Evolutionary conservation across 1,140 invertebrate species (phyloP).

Genomic region (Stenopsyche tienmushanensis): DNA sequence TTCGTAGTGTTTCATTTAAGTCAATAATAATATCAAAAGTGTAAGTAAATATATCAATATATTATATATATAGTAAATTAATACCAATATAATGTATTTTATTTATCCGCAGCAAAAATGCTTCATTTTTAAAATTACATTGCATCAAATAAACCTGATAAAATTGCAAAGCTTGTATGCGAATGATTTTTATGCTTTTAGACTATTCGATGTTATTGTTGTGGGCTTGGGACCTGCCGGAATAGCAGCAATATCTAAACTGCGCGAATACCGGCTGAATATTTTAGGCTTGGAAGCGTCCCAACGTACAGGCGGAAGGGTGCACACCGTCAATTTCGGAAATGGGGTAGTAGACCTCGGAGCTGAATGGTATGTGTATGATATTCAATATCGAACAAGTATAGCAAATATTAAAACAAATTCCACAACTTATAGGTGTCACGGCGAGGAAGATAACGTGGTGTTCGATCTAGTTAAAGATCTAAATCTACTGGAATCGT

Average conservation of each 20-base stretch:
- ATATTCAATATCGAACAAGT: neutral
- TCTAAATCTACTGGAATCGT: conserved; percentile 47
- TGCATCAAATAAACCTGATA: too few species aligned
- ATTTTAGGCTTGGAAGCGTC: conserved; percentile 64
- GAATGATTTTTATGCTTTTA: too few species aligned
- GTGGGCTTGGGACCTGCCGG: conserved; percentile 64
- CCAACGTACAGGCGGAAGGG: conserved; percentile 59
- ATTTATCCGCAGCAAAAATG: too few species aligned
- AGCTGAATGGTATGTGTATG: conserved; percentile 46
- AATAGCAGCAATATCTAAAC: conserved; percentile 56
- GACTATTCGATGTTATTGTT: conserved; percentile 57
- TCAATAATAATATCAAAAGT: too few species aligned
- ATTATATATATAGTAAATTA: too few species aligned
- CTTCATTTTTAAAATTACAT: too few species aligned
- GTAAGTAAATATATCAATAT: too few species aligned
- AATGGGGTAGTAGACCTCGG: conserved; percentile 47
- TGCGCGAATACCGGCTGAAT: conserved; percentile 53
- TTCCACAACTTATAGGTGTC: conserved; percentile 52
- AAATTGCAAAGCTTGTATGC: too few species aligned
- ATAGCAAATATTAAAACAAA: too few species aligned
- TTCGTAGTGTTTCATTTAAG: too few species aligned
- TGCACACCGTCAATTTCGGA: conserved; percentile 56
- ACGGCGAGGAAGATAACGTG: conserved; percentile 67
- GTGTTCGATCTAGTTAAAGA: conserved; percentile 60
- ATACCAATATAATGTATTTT: too few species aligned